A percentile compares a stretch with the other conserved stretches of the same genome.
phyloP scores from a whole-genome alignment of 2,888 invertebrate genomes.

The Drosophila birchii region DNA sequence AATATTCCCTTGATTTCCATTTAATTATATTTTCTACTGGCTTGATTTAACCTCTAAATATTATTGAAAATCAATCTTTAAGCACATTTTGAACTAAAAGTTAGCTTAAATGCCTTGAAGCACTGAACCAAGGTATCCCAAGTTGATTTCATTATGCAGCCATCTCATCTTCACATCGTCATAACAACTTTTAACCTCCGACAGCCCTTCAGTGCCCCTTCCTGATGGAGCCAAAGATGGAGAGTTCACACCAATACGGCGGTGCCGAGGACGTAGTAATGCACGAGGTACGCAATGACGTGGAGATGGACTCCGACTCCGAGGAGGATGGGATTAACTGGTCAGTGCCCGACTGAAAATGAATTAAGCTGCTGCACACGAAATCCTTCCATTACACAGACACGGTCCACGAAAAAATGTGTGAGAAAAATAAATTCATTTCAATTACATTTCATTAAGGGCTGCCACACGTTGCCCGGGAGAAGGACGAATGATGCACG shows the following conservation, averaged over 20 bases:
- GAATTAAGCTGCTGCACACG: constrained; percentile 39
- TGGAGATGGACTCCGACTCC: not conserved
- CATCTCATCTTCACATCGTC: constrained; percentile 2
- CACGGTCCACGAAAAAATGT: constrained; percentile 29
- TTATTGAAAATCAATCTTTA: not conserved
- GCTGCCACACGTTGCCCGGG: constrained; percentile 62
- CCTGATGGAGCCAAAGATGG: constrained; percentile 18
- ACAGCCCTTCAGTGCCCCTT: constrained; percentile 21
- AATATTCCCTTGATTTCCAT: no score
- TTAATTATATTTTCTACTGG: not conserved
- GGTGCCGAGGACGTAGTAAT: not conserved
- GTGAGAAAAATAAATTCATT: constrained; percentile 61
- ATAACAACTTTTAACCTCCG: constrained; percentile 12
- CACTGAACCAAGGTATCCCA: not conserved
- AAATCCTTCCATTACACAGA: constrained; percentile 35
- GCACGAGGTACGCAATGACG: not conserved
- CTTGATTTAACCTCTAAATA: not conserved
- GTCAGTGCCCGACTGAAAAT: constrained; percentile 15
- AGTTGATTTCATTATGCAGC: constrained; percentile 8
- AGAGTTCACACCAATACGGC: constrained; percentile 1
- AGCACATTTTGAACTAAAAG: not conserved
- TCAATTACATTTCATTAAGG: constrained; percentile 74
- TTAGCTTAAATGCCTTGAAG: not conserved
- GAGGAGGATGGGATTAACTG: constrained; percentile 22
- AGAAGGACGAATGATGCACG: constrained; percentile 12